Evolutionary conservation across 2,113 vertebrate genomes (phyloP).

Genomic region (Fukomys damarensis): DNA sequence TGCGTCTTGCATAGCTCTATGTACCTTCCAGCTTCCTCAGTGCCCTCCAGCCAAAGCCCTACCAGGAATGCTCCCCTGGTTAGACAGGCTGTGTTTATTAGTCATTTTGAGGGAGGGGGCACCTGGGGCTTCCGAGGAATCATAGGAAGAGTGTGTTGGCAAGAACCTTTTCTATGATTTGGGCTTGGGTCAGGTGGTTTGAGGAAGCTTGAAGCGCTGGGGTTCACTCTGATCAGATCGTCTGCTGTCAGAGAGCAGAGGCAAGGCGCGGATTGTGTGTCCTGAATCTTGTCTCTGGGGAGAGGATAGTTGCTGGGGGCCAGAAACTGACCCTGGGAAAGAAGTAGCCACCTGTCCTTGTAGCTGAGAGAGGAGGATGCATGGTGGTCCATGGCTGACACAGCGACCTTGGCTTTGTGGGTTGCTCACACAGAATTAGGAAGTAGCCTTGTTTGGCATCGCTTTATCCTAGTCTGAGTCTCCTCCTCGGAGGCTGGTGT

Average conservation of each 20-base stretch:
- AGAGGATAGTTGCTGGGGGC: neutral
- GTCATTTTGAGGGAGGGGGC: neutral
- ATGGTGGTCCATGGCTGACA: neutral
- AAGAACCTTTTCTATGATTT: neutral
- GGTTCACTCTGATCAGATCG: neutral
- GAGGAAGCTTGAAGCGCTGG: neutral
- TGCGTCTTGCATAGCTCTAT: neutral
- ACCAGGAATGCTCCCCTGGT: neutral
- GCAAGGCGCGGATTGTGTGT: accelerated
- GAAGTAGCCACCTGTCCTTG: neutral
- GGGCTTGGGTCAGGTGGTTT: neutral
- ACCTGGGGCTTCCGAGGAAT: accelerated
- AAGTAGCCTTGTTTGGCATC: neutral
- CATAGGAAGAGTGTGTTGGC: neutral
- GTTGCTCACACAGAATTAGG: neutral
- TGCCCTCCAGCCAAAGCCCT: neutral
- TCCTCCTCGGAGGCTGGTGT: neutral
- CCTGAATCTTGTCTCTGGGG: neutral
- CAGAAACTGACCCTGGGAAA: neutral
- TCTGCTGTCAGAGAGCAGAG: neutral
- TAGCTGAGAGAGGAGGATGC: neutral
- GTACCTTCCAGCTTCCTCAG: neutral
- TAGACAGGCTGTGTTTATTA: neutral
- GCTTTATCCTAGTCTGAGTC: neutral
- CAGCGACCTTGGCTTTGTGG: neutral